Evolutionary conservation across 1,140 invertebrate species (phyloP).

Genomic region (Diorhabda carinulata): DNA sequence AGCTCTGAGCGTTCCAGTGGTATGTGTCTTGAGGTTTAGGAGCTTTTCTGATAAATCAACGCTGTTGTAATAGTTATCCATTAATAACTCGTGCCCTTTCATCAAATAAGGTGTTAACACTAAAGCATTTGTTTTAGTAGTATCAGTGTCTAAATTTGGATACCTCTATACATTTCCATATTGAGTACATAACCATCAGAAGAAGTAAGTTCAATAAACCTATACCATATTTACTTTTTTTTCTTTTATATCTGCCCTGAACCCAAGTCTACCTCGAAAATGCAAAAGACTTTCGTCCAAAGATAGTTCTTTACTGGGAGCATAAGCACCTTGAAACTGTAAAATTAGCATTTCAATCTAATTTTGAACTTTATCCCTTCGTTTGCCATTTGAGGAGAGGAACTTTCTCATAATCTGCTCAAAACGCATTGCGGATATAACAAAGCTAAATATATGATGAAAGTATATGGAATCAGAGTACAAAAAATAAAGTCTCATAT

Average conservation of each 20-base stretch:
- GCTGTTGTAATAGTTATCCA: conserved; percentile 21
- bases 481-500: conserved; percentile 4
- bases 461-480: conserved; percentile 6
- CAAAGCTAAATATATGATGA: conserved; percentile 10
- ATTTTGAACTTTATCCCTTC: not conserved
- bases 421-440: conserved; percentile 8
- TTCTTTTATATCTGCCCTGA: conserved; percentile 15
- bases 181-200: conserved; percentile 14
- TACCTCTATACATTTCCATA: conserved; percentile 15
- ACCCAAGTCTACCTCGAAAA: conserved; percentile 7
- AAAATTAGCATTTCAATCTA: conserved; percentile 1
- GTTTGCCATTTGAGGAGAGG: not conserved
- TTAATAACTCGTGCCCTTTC: conserved; percentile 14
- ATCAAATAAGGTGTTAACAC: conserved; percentile 13
- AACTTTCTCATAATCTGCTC: conserved; percentile 8
- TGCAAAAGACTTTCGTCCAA: no score
- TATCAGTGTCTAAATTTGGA: not conserved
- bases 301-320: not conserved
- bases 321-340: not conserved
- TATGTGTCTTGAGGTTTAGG: conserved; percentile 3
- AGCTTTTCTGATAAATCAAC: conserved; percentile 11
- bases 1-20: not conserved
- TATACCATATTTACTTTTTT: conserved; percentile 7
- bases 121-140: not conserved
- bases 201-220: conserved; percentile 8